A percentile compares a stretch with the other conserved stretches of the same genome.
Conservation (phyloP, 2,888 invertebrate species). For the Ptilodon capucinus region DNA sequence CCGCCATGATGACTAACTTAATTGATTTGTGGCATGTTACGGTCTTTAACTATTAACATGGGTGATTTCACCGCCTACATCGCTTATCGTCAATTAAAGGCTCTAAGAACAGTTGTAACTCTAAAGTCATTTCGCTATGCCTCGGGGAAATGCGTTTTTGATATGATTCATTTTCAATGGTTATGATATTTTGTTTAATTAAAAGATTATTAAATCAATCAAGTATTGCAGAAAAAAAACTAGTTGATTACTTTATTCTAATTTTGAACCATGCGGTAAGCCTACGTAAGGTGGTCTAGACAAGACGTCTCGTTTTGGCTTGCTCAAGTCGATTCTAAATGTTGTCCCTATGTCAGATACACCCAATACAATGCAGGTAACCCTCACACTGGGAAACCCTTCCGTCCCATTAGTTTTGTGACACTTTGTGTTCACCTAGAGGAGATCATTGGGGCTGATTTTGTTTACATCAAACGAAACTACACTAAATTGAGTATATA, state of each 20-base stretch:
- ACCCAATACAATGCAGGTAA: not conserved
- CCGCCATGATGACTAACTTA: constrained; percentile 68
- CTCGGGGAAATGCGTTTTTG: constrained; percentile 15
- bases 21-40: constrained; percentile 72
- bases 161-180: constrained; percentile 6
- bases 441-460: too few species aligned
- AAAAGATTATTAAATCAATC: not conserved
- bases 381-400: not conserved
- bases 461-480: too few species aligned
- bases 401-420: not conserved
- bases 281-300: not conserved
- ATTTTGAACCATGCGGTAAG: too few species aligned
- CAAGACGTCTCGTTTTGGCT: not conserved
- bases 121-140: constrained; percentile 15
- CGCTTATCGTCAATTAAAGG: constrained; percentile 31
- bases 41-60: constrained; percentile 65
- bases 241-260: not conserved
- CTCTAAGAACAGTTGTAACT: constrained; percentile 16
- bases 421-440: not conserved
- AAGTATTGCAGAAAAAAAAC: not conserved
- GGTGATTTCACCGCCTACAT: constrained; percentile 54
- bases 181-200: not conserved
- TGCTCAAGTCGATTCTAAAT: not conserved
- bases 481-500: too few species aligned
- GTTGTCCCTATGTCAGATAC: not conserved